These are phyloP conservation scores for Gortyna flavago DNA, from an alignment of 2,888 invertebrate species.

Conservation along the genomic window DNA sequence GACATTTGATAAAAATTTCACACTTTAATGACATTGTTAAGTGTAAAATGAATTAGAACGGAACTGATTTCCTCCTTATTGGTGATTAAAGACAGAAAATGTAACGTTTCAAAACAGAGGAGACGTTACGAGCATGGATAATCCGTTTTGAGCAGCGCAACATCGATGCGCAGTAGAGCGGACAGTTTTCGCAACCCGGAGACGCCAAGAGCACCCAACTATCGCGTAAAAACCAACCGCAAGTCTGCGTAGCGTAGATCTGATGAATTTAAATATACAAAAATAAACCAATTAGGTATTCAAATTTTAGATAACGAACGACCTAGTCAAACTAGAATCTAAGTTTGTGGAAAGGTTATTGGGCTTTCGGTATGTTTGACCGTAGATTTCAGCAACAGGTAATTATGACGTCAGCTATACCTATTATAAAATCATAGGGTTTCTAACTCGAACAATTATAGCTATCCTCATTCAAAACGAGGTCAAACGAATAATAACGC, in stretches of 20 bases:
- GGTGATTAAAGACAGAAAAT: conserved; percentile 53
- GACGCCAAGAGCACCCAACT: conserved; percentile 70
- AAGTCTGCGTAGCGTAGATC: not conserved
- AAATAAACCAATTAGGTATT: not conserved
- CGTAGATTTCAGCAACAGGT: conserved; percentile 2
- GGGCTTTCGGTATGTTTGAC: not conserved
- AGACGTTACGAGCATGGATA: conserved; percentile 77
- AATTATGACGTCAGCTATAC: not conserved
- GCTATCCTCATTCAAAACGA: conserved; percentile 5
- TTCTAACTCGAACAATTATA: conserved; percentile 5
- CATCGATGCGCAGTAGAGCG: conserved; percentile 84
- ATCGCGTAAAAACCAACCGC: conserved; percentile 45
- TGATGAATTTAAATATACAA: conserved; percentile 9
- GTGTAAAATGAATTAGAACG: conserved; percentile 51
- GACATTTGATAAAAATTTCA: conserved; percentile 39
- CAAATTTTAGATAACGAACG: not conserved
- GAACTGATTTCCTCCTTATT: conserved; percentile 33
- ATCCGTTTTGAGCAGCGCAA: conserved; percentile 78
- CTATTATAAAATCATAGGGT: conserved; percentile 15
- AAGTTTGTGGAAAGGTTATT: not conserved
- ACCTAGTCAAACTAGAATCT: conserved; percentile 10
- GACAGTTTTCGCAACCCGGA: conserved; percentile 80
- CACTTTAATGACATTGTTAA: conserved; percentile 35
- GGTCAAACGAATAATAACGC: conserved; percentile 30
- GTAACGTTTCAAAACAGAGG: conserved; percentile 69